Evolutionary conservation across 2,888 invertebrate species (phyloP).

Genomic region (Tanytarsus gracilentus): DNA sequence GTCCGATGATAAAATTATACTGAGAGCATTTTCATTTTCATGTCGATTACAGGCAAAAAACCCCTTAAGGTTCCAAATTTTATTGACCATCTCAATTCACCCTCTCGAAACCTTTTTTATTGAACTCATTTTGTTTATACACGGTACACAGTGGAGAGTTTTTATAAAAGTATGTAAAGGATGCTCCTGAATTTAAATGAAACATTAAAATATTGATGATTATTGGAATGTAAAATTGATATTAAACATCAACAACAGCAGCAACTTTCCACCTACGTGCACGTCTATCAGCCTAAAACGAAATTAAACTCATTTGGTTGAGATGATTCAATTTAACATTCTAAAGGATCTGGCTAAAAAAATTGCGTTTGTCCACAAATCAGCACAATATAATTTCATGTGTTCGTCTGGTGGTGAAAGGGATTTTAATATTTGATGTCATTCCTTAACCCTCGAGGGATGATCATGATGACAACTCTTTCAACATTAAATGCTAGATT

Average conservation of each 20-base stretch:
- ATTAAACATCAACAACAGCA: constrained; percentile 24
- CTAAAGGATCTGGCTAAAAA: constrained; percentile 4
- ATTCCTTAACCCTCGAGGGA: constrained; percentile 2
- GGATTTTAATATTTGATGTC: constrained; percentile 26
- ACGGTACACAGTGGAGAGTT: neutral
- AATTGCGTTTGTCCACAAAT: constrained; percentile 26
- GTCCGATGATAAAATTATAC: constrained; percentile 11
- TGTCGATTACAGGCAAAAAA: neutral
- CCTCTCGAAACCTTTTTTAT: neutral
- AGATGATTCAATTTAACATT: constrained; percentile 23
- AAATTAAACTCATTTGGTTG: constrained; percentile 27
- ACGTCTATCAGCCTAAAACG: neutral
- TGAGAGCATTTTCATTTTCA: constrained; percentile 10
- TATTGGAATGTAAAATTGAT: constrained; percentile 28
- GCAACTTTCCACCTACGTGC: neutral
- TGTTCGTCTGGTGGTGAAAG: constrained; percentile 1
- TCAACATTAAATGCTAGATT: too few species aligned
- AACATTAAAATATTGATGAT: constrained; percentile 29
- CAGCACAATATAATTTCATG: constrained; percentile 17
- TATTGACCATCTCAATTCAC: constrained; percentile 2
- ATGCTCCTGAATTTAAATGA: constrained; percentile 29
- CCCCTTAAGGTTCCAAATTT: constrained; percentile 7
- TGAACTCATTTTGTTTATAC: neutral
- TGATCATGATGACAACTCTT: too few species aligned
- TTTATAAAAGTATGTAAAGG: neutral